Base-by-base conservation (phyloP, 1,140 invertebrate genomes). In the Pemphigus obesinymphae region DNA sequence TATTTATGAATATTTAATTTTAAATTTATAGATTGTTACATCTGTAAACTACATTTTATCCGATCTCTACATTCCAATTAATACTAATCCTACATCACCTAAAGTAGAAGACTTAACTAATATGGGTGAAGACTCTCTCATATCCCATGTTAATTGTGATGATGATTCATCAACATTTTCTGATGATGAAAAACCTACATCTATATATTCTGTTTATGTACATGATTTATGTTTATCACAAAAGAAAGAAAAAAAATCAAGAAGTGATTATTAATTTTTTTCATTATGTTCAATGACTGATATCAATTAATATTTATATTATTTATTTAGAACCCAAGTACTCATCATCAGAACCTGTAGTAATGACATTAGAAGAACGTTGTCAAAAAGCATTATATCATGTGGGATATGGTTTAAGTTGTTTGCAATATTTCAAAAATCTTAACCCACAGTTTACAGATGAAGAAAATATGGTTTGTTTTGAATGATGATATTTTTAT, bases 31-130 rank as follows among this genome's bases (percentile, higher is more conserved):
- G 88, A 94, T 97, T 63, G 92, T 95, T 0, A 94, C 95, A 0
- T 96, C 95, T 0, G 94, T 95, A 0, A 92, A 95, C 85, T 96
- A 94, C 85, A 94, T 96, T 90, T 86, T 97, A 6, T 91, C 95
- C 0, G 95, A 97, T 87, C 87, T 96, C 10, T 95, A 94, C 86
- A 88, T 97, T 45, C 93, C 93, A 15, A 91, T 91, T 4, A 90
- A 90, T 82, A 92, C 92, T 3, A 90, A 94, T 87, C 92, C 92
- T 1, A 89, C 89, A n/a, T 88, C 88, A 83, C 92, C 92, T 34
- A 85, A 86, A 50, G 82, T 90, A 17, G 85, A 84, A 5, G 87
- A 89, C 83, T 86, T 88, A 55, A 87, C 85, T 40, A 88, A 89
- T 13, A 89, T 90, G 83, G 87, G 89, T 83, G 85, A 88, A 84